Evolutionary conservation across 1,140 invertebrate species (phyloP), one percentile per base, ranked within the genome.

Genomic region (Sycobia sp.): DNA sequence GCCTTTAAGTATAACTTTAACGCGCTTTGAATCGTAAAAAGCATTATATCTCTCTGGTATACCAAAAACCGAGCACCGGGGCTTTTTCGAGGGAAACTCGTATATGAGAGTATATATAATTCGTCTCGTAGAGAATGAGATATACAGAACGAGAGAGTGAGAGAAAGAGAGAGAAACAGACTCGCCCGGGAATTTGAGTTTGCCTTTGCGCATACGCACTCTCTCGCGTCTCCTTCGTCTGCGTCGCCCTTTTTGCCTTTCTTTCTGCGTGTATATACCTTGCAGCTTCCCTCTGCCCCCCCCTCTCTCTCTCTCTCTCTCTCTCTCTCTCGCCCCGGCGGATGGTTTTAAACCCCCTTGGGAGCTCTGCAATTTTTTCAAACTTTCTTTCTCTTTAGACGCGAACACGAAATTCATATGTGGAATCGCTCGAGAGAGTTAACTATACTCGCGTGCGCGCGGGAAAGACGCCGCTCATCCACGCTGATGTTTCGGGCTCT

Each of bases 11-110:
- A 56, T 56, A 63, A 63, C 44, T 63, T 63, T 63, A 63, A 63
- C 61, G 61, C 61, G 46, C 41, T 62, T 62, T 54, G 59, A 62
- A 62, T 62, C 59, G 59, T 62, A 62, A 62, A 66, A 60, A 56
- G 50, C 64, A 61, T 61, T 66, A 60, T 65, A 43, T n/a, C n/a
- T n/a, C n/a, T n/a, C n/a, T n/a, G 50, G 16, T 58, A 54, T 60
- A 59, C 53, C 49, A 39, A 60, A 53, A 60, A 53, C 44, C 57
- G 39, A 23, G 22, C 4, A n/a, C 16, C 8, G 46, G 29, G 36
- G 41, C 50, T 62, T 47, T 53, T 36, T 39, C 51, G 47, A 60
- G 47, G 58, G 58, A 60, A 51, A 60, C 47, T 51, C 47, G 46
- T 39, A 5, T n/a, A 25, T n/a, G 16, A 32, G 14, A n/a, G 47